These are phyloP conservation scores for Trichoplusia ni DNA, from an alignment of 1,140 invertebrate genomes.

Conservation along the genomic window DNA sequence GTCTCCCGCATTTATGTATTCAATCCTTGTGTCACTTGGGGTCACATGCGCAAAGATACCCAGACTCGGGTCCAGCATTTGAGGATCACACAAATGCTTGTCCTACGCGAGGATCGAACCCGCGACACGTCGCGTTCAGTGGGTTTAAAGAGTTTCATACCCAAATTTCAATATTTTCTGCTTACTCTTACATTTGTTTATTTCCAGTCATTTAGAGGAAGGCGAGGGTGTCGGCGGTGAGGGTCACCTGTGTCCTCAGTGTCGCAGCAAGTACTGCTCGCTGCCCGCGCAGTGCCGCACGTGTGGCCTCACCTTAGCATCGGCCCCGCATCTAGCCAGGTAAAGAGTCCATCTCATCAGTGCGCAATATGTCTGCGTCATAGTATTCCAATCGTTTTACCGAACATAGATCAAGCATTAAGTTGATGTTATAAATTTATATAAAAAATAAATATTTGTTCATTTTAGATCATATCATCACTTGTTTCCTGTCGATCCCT, in stretches of 20 bases:
- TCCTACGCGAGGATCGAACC: too few species aligned
- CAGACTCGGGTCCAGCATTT: too few species aligned
- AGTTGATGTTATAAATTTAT: too few species aligned
- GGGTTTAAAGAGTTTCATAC: too few species aligned
- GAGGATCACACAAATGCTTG: too few species aligned
- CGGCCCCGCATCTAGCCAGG: constrained; percentile 97
- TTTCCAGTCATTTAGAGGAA: constrained; percentile 93
- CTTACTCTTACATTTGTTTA: too few species aligned
- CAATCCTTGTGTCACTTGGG: too few species aligned
- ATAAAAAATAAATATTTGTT: neutral
- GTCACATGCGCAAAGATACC: too few species aligned
- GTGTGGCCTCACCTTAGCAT: constrained; percentile 98
- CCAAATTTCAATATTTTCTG: neutral
- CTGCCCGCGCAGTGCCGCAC: constrained; percentile 97
- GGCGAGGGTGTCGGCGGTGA: constrained; percentile 65
- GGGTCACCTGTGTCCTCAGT: constrained; percentile 98
- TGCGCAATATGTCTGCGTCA: neutral
- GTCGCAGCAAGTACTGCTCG: constrained; percentile 98
- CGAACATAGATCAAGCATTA: too few species aligned
- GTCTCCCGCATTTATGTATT: too few species aligned
- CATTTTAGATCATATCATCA: constrained; percentile 93
- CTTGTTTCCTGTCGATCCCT: constrained; percentile 94
- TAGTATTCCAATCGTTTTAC: neutral
- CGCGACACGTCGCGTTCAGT: too few species aligned
- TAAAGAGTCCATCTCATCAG: constrained; percentile 30